Evolutionary conservation across 2,888 invertebrate genomes (phyloP).

Genomic region (Mimumesa dahlbomi): DNA sequence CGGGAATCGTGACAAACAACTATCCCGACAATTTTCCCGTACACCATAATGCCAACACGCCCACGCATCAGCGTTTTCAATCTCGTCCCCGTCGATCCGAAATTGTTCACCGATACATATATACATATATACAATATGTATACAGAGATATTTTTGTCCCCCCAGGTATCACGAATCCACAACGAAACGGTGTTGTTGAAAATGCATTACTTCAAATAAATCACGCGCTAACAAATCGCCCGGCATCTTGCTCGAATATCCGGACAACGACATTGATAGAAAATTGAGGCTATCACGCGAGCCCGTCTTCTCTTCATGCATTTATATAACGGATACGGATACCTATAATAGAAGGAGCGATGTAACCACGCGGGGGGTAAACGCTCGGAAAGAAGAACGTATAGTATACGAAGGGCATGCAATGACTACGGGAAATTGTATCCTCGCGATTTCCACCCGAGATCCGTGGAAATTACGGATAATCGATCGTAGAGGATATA

Average conservation of each 20-base stretch:
- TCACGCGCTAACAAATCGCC: conserved; percentile 33
- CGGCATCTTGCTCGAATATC: background rate
- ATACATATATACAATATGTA: too few species aligned
- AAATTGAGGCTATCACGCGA: conserved; percentile 42
- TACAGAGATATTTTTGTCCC: too few species aligned
- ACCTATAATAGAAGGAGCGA: conserved; percentile 48
- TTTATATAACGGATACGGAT: conserved; percentile 38
- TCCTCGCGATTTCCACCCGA: conserved; percentile 60
- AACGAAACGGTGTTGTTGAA: background rate
- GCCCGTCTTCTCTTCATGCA: conserved; percentile 7
- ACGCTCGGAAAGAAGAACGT: conserved; percentile 33
- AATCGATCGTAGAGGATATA: conserved; percentile 51
- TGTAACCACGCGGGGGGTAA: conserved; percentile 33
- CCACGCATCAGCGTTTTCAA: too few species aligned
- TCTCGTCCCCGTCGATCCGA: too few species aligned
- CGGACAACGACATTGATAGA: conserved; percentile 5
- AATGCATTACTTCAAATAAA: conserved; percentile 23
- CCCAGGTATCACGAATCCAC: too few species aligned
- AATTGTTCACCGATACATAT: too few species aligned
- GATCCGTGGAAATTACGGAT: conserved; percentile 56
- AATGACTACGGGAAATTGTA: conserved; percentile 43
- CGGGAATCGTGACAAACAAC: too few species aligned
- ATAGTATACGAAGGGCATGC: conserved; percentile 14
- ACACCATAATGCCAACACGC: too few species aligned
- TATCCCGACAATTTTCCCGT: too few species aligned